Evolutionary conservation across 2,797 vertebrate species (phyloP), one percentile per base, ranked within the genome.

Genomic region (Ceryle rudis): DNA sequence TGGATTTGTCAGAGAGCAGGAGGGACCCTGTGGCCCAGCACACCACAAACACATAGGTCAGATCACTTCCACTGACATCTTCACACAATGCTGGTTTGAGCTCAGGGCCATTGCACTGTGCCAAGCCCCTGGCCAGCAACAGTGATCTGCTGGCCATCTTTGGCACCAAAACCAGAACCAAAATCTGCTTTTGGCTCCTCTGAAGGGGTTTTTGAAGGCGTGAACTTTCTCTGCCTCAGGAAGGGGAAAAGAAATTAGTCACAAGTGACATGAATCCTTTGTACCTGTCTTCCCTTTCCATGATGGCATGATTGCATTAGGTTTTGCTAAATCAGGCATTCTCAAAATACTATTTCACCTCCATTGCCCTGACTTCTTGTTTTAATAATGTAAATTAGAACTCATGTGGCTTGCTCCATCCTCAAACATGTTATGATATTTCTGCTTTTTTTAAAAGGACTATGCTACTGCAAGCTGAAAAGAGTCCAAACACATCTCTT

Each of bases 31-130:
- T 1, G 0, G 42, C 55, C 41, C 64, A 17, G 7, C 35, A 4
- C 10, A 5, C 13, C 2, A 1, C 21, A 25, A 80, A 5, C 29
- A 15, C 13, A 1, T 8, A 29, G 1, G 0, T 54, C 23, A 9
- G 6, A 16, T 19, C 5, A 6, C 26, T 41, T 22, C 54, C 47
- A 10, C 29, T 1, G 9, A 28, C 0, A 3, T 6, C 55, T 57
- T 49, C 19, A 5, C 1, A 1, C 33, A 4, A 4, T 1, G 10
- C 22, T 18, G 15, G 29, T 37, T 19, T 5, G 29, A 71, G 41
- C 10, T 33, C 60, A 81, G 41, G n/a, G 14, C 7, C 26, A 3
- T 6, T 9, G 17, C 31, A 9, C 31, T 3, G 5, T 5, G 7
- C 28, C 28, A 17, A 2, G 0, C 10, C 42, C 26, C 46, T 22